Evolutionary conservation across 1,140 invertebrate genomes (phyloP).

Genomic region (Lepidurus arcticus): DNA sequence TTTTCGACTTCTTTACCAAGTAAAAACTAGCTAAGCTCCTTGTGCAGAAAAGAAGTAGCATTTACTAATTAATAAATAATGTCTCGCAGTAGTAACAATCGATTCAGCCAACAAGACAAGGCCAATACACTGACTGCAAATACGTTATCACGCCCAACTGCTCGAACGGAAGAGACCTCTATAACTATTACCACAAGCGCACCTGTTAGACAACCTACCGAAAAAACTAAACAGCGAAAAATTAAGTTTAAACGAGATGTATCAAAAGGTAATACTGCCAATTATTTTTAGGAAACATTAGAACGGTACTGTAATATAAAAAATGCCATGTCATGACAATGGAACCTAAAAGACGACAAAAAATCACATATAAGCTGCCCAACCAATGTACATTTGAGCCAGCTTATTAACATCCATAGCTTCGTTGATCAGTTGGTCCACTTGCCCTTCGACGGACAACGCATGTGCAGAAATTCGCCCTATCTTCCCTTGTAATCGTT

Average conservation of each 20-base stretch:
- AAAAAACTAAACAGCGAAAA: too few species aligned
- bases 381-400: conserved; percentile 93
- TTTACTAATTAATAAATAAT: background rate
- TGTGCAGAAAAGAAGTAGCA: background rate
- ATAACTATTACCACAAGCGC: too few species aligned
- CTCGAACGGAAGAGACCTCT: too few species aligned
- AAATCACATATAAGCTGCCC: conserved; percentile 73
- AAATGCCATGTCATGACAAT: background rate
- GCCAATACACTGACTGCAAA: too few species aligned
- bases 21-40: background rate
- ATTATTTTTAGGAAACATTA: too few species aligned
- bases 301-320: too few species aligned
- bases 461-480: conserved; percentile 39
- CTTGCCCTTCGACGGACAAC: conserved; percentile 88
- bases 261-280: too few species aligned
- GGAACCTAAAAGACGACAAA: background rate
- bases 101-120: background rate
- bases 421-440: conserved; percentile 82
- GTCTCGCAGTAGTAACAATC: background rate
- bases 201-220: too few species aligned
- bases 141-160: too few species aligned
- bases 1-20: background rate
- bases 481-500: conserved; percentile 63
- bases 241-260: too few species aligned
- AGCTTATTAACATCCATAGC: conserved; percentile 83